A percentile compares a stretch with the other conserved stretches of the same genome.
These are phyloP conservation scores for Junonia oenone DNA, from an alignment of 2,888 invertebrate genomes.

Conservation along the genomic window DNA sequence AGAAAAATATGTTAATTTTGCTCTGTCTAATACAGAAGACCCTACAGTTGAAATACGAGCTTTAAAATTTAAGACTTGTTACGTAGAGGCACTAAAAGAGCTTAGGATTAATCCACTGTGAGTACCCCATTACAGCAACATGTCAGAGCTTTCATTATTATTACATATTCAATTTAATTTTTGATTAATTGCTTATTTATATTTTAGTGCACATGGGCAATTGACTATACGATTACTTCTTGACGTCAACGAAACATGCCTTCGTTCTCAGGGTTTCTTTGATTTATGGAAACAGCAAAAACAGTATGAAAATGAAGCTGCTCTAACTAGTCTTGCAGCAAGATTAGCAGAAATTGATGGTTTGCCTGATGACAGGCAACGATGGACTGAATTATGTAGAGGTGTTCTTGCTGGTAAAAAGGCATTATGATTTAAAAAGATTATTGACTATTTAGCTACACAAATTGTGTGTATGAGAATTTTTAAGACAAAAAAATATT, in stretches of 20 bases:
- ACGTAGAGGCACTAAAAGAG: constrained; percentile 87
- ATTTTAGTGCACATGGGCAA: constrained; percentile 84
- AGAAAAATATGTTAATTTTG: constrained; percentile 90
- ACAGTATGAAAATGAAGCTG: constrained; percentile 90
- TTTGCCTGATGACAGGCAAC: constrained; percentile 76
- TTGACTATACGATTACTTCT: constrained; percentile 93
- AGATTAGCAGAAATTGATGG: constrained; percentile 85
- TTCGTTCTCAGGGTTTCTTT: constrained; percentile 94
- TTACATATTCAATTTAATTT: neutral
- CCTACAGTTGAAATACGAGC: constrained; percentile 89
- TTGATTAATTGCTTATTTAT: constrained; percentile 30
- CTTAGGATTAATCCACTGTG: constrained; percentile 89
- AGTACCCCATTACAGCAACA: constrained; percentile 47
- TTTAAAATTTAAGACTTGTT: constrained; percentile 89
- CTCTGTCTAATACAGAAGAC: constrained; percentile 86
- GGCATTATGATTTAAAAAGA: too few relatives aligned
- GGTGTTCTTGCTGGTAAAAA: constrained; percentile 86
- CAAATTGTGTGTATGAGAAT: neutral
- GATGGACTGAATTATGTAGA: constrained; percentile 82
- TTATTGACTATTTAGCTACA: too few relatives aligned
- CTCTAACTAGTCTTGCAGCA: constrained; percentile 83
- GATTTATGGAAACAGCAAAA: constrained; percentile 94
- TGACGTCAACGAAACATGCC: constrained; percentile 94
- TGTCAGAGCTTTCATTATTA: neutral
- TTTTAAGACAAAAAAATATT: too few relatives aligned